Base-by-base conservation (phyloP, 2,888 invertebrate species). In the Dermolepida albohirtum region DNA sequence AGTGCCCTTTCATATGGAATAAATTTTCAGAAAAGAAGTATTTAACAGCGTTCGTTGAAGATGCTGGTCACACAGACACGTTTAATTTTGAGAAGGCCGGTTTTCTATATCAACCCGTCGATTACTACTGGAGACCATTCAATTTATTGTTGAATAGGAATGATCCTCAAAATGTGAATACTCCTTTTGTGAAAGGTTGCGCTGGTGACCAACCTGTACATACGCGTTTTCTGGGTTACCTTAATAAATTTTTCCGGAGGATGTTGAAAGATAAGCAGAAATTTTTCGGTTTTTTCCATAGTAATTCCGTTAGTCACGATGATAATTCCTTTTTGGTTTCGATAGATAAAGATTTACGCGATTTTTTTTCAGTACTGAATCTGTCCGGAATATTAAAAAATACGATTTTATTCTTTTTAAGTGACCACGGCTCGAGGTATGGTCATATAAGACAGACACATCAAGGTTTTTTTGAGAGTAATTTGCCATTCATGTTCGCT, bases 401-500 rank as follows among this genome's bases (percentile, higher is more conserved):
- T 22, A 93, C 93, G 0, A 85, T 89, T 47, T 74, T 92, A 11
- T 85, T 95, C 63, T 78, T 87, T 41, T 85, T 95, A 85, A 95
- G 95, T 80, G 96, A 96, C 79, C 96, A 96, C 77, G 96, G 96
- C 0, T 89, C 95, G 68, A 85, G 96, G 69, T 95, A 93, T 90
- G 96, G 95, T 1, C 86, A 86, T 2, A 93, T 95, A 74, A 87
- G 95, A 8, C 85, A 87, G 74, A 95, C 95, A 0, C 93, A 92
- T 81, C 93, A 95, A 81, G 93, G 93, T 1, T 86, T 90, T 78
- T 86, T 96, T 77, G 96, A 97, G 81, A 96, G 94, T 79, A 88
- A 95, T 50, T 86, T 95, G 66, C 96, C 97, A 0, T 89, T 95
- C 71, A 85, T 94, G 41, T 90, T 90, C 74, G 82, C 93, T 1